Conservation (phyloP, 2,113 vertebrate species). For the Pseudois nayaur region DNA sequence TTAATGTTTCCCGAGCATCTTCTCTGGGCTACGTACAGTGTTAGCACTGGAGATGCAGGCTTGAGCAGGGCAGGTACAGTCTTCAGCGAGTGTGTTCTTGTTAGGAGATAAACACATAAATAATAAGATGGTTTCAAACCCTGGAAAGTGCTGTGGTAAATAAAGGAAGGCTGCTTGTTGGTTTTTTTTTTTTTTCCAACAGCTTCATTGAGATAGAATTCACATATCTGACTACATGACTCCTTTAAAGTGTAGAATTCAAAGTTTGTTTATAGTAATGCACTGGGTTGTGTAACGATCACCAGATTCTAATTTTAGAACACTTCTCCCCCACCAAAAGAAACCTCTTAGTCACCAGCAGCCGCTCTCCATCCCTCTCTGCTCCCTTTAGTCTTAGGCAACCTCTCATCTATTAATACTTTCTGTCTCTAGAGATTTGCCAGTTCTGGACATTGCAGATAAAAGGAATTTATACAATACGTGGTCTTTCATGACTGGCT, state of each 20-base stretch:
- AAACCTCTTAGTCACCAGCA: neutral
- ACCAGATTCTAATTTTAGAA: neutral
- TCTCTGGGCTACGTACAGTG: neutral
- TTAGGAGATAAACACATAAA: neutral
- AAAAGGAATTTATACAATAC: neutral
- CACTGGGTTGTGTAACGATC: neutral
- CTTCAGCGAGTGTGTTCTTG: neutral
- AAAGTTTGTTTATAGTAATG: neutral
- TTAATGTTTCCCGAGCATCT: neutral
- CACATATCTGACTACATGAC: neutral
- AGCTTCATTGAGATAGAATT: neutral
- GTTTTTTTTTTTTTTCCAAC: neutral
- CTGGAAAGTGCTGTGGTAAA: neutral
- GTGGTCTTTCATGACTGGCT: neutral
- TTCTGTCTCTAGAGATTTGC: neutral
- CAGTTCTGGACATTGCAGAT: neutral
- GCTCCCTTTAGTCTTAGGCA: neutral
- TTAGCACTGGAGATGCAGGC: neutral
- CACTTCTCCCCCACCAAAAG: neutral
- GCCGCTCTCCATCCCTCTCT: neutral
- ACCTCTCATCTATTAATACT: neutral
- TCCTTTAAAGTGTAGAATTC: neutral
- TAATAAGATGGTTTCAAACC: neutral
- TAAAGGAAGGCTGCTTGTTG: neutral
- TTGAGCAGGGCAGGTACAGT: neutral